These are phyloP conservation scores for Siphonodentalium dalli DNA, from an alignment of 2,888 invertebrate species.

Conservation along the genomic window DNA sequence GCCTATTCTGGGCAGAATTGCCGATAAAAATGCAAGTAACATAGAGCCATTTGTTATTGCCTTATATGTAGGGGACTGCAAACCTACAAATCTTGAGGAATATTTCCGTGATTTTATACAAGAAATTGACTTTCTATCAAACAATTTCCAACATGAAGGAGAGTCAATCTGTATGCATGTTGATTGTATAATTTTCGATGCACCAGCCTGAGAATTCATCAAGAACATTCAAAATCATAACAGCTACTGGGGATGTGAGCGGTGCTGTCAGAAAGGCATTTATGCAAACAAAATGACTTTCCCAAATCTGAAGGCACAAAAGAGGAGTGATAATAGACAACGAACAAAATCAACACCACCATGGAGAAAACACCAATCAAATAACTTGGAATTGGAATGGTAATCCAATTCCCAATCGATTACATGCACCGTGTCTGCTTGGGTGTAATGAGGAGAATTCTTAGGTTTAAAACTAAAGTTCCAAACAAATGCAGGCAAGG, in stretches of 20 bases:
- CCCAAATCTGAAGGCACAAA: conserved; percentile 14
- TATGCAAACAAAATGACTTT: not conserved
- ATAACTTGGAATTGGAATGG: conserved; percentile 32
- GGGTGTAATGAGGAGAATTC: conserved; percentile 44
- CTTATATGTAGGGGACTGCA: no score
- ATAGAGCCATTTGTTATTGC: no score
- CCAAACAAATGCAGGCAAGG: conserved; percentile 12
- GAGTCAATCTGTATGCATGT: no score
- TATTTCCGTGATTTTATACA: no score
- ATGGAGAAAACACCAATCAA: conserved; percentile 23
- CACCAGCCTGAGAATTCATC: conserved; percentile 1
- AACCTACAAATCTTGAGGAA: no score
- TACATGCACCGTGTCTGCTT: conserved; percentile 54
- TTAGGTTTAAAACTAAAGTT: conserved; percentile 39
- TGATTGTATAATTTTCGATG: conserved; percentile 7
- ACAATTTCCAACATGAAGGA: no score
- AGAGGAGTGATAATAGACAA: conserved; percentile 10
- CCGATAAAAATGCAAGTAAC: no score
- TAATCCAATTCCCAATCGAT: conserved; percentile 43
- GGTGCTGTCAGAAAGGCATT: conserved; percentile 17
- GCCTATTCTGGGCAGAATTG: no score
- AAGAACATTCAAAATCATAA: conserved; percentile 1
- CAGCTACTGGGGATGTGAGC: conserved; percentile 27
- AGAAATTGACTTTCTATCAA: no score
- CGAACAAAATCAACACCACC: conserved; percentile 28